phyloP scores from a whole-genome alignment of 2,113 vertebrate genomes.

The Ranitomeya variabilis region DNA sequence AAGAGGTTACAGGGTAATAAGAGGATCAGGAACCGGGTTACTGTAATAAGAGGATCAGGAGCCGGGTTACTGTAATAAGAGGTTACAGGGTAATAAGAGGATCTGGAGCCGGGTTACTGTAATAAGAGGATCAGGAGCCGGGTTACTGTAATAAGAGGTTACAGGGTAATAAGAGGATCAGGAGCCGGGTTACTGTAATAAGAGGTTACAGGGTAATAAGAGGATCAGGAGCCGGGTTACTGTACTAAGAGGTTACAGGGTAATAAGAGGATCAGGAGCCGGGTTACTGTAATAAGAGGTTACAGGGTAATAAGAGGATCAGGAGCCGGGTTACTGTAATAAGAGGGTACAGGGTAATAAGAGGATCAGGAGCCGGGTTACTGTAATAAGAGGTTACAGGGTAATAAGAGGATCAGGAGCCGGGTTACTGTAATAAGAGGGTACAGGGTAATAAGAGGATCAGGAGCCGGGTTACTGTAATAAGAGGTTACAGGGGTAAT shows the following conservation, averaged over 20 bases:
- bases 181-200: not conserved
- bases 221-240: not conserved
- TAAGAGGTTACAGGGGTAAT: too few relatives aligned
- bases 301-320: slow-evolving; percentile 15
- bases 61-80: too few relatives aligned
- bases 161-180: not conserved
- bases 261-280: not conserved
- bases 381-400: too few relatives aligned
- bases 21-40: not conserved
- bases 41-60: slow-evolving; percentile 6
- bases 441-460: too few relatives aligned
- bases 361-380: too few relatives aligned
- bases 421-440: too few relatives aligned
- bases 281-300: slow-evolving; percentile 13
- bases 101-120: slow-evolving; percentile 4
- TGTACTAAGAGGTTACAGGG: slow-evolving; percentile 26
- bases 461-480: too few relatives aligned
- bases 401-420: too few relatives aligned
- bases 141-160: not conserved
- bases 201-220: not conserved
- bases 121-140: not conserved
- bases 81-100: slow-evolving; percentile 9
- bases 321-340: too few relatives aligned
- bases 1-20: not conserved
- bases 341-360: too few relatives aligned